Conservation (phyloP, 1,140 invertebrate species). For the Samia ricini region DNA sequence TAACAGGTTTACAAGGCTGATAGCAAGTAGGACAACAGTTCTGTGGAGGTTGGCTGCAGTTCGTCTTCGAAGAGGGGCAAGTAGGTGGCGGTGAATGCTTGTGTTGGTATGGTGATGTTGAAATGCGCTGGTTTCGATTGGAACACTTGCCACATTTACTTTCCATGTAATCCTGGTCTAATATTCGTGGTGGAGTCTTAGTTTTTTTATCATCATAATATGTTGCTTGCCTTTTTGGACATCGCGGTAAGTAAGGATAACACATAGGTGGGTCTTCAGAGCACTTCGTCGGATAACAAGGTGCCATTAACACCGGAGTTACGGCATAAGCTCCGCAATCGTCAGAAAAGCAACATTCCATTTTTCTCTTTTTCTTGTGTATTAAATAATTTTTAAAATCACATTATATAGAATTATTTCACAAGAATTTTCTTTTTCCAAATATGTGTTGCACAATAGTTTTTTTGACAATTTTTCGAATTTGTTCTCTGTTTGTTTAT, state of each 20-base stretch:
- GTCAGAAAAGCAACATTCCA: conserved; percentile 48
- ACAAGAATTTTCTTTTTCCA: conserved; percentile 8
- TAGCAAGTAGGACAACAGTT: conserved; percentile 6
- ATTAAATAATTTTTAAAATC: conserved; percentile 21
- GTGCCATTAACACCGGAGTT: conserved; percentile 44
- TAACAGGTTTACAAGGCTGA: conserved; percentile 44
- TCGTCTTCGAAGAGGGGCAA: neutral
- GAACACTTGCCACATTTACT: neutral
- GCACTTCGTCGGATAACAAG: conserved; percentile 32
- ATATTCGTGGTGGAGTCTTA: conserved; percentile 5
- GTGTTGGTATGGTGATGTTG: neutral
- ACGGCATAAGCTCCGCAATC: conserved; percentile 51
- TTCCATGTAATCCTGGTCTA: neutral
- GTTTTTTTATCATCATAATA: conserved; percentile 46
- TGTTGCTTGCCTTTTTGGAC: conserved; percentile 35
- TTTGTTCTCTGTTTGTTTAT: neutral
- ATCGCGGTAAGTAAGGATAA: conserved; percentile 48
- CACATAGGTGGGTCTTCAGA: conserved; percentile 37
- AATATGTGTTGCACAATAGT: neutral
- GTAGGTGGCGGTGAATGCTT: neutral
- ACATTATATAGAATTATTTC: conserved; percentile 7
- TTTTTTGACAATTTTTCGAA: neutral
- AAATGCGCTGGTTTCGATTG: neutral
- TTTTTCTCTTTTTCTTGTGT: conserved; percentile 42
- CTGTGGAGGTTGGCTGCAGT: neutral